Percentiles rank a stretch among this genome's conserved stretches.
Conservation (phyloP, 2,113 vertebrate genomes). For the Pycnonotus jocosus region DNA sequence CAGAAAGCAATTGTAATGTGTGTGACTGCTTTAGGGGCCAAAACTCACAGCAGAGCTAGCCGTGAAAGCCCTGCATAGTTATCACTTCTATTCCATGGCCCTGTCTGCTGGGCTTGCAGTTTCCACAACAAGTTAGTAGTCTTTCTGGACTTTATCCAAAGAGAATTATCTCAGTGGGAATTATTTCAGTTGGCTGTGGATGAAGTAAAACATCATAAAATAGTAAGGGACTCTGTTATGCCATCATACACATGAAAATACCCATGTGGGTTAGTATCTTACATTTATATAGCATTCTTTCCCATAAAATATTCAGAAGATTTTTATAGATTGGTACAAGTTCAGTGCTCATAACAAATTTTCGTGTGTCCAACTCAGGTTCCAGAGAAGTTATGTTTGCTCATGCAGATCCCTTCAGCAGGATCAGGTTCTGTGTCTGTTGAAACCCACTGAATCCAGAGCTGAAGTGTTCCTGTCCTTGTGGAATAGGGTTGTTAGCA, state of each 20-base stretch:
- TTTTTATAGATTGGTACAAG: neutral
- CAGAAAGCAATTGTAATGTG: neutral
- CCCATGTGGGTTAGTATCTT: neutral
- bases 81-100: neutral
- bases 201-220: neutral
- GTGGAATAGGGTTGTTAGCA: neutral
- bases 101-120: conserved; percentile 2
- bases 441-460: neutral
- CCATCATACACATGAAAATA: neutral
- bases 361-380: neutral
- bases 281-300: neutral
- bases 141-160: neutral
- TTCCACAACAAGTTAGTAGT: neutral
- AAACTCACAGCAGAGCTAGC: neutral
- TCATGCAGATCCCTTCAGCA: neutral
- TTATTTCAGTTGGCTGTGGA: neutral
- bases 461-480: neutral
- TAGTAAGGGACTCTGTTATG: neutral
- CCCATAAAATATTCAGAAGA: neutral
- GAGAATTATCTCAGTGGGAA: neutral
- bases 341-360: neutral
- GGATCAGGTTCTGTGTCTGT: neutral
- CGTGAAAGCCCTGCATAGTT: neutral
- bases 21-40: neutral
- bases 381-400: neutral